These are phyloP conservation scores for Brachyhypopomus occidentalis DNA, from an alignment of 2,113 vertebrate genomes.

Conservation along the genomic window DNA sequence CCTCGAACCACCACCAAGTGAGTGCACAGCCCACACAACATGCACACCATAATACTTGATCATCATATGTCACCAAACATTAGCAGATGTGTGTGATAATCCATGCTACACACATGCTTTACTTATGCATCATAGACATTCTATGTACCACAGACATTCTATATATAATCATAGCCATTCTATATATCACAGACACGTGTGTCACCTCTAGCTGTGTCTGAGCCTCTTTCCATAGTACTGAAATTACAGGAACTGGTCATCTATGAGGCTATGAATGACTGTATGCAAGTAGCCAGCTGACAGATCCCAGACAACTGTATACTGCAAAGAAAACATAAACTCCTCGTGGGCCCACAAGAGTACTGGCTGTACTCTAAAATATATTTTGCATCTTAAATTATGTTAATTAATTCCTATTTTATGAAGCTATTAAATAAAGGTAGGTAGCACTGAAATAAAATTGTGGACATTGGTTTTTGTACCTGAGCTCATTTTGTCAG, in stretches of 20 bases:
- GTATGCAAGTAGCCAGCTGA: neutral
- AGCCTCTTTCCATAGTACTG: neutral
- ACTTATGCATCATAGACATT: neutral
- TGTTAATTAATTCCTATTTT: too few relatives aligned
- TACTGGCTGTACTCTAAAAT: too few relatives aligned
- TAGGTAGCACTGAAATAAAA: neutral
- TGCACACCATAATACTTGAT: neutral
- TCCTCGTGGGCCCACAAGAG: too few relatives aligned
- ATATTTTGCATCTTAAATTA: too few relatives aligned
- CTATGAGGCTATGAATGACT: neutral
- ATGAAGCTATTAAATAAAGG: too few relatives aligned
- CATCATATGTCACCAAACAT: neutral
- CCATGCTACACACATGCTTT: neutral
- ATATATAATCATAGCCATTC: too few relatives aligned
- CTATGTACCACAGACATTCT: too few relatives aligned
- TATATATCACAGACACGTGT: too few relatives aligned
- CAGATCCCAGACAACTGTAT: neutral
- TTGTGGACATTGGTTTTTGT: neutral
- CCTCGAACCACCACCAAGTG: conserved; percentile 67
- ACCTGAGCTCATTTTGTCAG: neutral
- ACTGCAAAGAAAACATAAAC: neutral
- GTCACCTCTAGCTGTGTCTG: neutral
- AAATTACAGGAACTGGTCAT: neutral
- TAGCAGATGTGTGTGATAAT: neutral
- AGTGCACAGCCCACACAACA: conserved; percentile 32